Evolutionary conservation across 2,797 vertebrate species (phyloP), one percentile per base, ranked within the genome.

Genomic region (Rallus crepitans): DNA sequence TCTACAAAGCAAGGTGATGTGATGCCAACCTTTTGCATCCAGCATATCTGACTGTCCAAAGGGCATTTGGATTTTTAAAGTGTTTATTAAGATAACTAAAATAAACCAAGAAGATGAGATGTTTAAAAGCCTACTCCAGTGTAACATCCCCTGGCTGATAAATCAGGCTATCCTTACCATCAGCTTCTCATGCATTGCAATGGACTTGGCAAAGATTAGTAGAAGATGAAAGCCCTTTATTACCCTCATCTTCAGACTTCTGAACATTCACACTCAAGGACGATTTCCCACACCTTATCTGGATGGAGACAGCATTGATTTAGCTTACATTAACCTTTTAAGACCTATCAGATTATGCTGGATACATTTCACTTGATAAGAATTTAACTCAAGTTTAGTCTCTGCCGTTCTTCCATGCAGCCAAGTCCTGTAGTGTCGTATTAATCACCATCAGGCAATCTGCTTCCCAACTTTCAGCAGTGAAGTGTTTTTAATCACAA

Each of bases 351-450:
- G 63, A 66, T 69, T 75, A 59, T 3, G 1, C 57, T 30, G 94
- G 95, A 93, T 96, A 93, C 95, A 83, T 97, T 92, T 97, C 87
- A 93, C 82, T 79, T 91, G 94, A 83, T 94, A 94, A 95, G 91
- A 83, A 91, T n/a, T 94, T 92, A 94, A 84, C 91, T 86, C 78
- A 37, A 87, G 95, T 66, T 92, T 27, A 19, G 89, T 81, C 72
- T 79, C 76, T 4, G 78, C 64, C 0, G 4, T 61, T 90, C 47
- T 64, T 18, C 75, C 4, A 1, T 3, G 60, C 70, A 87, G 89
- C 82, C 75, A 7, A 76, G 72, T 84, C 76, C 82, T 53, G 61
- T 1, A 45, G 64, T 21, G 39, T 28, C 6, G 8, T 59, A 95
- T 97, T 93, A 93, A 96, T 97, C 96, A 91, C 25, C 19, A 89